These are phyloP conservation scores for Uropsilus gracilis DNA, from an alignment of 2,113 vertebrate genomes.

Conservation along the genomic window DNA sequence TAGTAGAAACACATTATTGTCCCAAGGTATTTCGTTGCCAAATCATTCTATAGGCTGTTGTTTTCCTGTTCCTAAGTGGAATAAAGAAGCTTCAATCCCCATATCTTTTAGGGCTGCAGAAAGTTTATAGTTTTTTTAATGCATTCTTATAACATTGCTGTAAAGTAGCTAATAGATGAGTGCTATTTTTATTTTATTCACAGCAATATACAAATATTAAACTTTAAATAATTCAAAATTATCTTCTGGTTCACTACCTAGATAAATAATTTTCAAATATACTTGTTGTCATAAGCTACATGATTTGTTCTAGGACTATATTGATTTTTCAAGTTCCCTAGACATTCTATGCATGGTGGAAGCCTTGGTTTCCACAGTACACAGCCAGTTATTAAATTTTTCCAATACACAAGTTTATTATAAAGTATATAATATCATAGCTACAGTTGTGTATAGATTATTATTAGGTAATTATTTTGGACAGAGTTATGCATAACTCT, in stretches of 20 bases:
- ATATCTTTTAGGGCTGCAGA: neutral
- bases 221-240: slow-evolving; percentile 12
- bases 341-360: neutral
- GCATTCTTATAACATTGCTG: neutral
- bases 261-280: slow-evolving; percentile 22
- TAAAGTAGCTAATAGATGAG: neutral
- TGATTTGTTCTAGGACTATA: neutral
- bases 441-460: neutral
- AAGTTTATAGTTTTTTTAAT: neutral
- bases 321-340: slow-evolving; percentile 5
- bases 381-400: neutral
- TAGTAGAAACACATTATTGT: neutral
- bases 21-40: slow-evolving; percentile 20
- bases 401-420: neutral
- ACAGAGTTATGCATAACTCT: neutral
- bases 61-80: neutral
- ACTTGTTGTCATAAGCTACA: neutral
- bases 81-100: neutral
- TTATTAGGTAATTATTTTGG: neutral
- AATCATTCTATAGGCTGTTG: neutral
- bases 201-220: neutral
- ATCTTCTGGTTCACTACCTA: neutral
- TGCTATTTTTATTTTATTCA: slow-evolving; percentile 50
- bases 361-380: neutral
- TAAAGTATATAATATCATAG: neutral